Conservation (phyloP, 2,113 vertebrate species). For the Thalassoma bifasciatum region DNA sequence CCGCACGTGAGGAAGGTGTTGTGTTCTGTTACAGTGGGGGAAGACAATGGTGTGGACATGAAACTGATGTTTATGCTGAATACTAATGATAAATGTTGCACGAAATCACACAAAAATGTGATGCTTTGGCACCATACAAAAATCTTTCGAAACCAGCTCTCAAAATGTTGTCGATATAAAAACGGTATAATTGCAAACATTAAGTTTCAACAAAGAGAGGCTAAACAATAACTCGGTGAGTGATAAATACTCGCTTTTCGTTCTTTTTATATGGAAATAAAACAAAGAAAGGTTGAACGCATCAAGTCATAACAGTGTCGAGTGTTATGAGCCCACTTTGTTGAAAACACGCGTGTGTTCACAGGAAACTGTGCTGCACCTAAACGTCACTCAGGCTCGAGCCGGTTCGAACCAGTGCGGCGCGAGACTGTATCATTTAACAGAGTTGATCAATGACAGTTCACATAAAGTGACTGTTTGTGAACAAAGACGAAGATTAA, state of each 20-base stretch:
- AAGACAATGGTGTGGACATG: accelerated
- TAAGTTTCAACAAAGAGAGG: too few relatives aligned
- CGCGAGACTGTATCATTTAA: conserved; percentile 66
- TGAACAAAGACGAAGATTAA: not conserved
- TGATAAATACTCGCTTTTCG: not conserved
- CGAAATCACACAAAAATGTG: too few relatives aligned
- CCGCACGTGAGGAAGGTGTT: conserved; percentile 77
- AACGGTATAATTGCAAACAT: too few relatives aligned
- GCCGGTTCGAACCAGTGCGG: conserved; percentile 86
- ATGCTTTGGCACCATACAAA: not conserved
- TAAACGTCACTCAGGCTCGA: conserved; percentile 69
- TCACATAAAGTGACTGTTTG: not conserved
- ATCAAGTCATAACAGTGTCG: not conserved
- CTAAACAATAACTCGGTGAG: not conserved
- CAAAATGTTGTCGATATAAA: not conserved
- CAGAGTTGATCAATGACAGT: not conserved
- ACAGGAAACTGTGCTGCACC: not conserved
- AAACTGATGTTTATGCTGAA: not conserved
- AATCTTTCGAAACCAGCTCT: not conserved
- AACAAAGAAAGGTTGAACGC: conserved; percentile 21
- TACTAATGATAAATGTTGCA: not conserved
- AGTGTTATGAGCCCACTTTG: not conserved
- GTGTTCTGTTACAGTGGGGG: conserved; percentile 5
- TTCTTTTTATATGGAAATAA: not conserved
- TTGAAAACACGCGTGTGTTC: not conserved